Conservation (phyloP, 2,888 invertebrate genomes). For the Thysanoteuthis rhombus region DNA sequence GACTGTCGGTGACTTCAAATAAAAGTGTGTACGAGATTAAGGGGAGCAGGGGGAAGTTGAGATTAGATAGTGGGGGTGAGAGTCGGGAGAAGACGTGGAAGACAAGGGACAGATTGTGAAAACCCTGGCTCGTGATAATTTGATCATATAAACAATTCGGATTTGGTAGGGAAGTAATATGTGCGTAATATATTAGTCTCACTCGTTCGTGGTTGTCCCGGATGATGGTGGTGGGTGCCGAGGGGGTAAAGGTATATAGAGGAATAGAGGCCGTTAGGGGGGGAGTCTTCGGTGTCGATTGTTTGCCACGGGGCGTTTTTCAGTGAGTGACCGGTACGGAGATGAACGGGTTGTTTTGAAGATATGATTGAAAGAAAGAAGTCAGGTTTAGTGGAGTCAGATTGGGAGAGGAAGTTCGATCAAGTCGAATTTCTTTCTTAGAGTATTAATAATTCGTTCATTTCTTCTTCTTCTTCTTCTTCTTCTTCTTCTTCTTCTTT, state of each 20-base stretch:
- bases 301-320: background rate
- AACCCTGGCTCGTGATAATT: background rate
- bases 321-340: background rate
- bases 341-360: background rate
- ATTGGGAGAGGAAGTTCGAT: background rate
- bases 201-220: background rate
- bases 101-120: slow-evolving; percentile 12
- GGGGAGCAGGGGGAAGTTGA: background rate
- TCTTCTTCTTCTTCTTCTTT: background rate
- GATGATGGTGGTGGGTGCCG: background rate
- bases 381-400: no score
- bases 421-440: background rate
- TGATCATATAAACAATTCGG: background rate
- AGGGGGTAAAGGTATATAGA: background rate
- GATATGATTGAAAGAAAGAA: background rate
- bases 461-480: background rate
- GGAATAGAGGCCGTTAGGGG: background rate
- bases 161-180: background rate
- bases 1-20: background rate
- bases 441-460: background rate
- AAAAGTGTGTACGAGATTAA: background rate
- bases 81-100: background rate
- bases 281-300: background rate
- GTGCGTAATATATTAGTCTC: background rate
- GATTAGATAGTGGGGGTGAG: background rate